These are phyloP conservation scores for Plectropomus leopardus DNA, from an alignment of 2,113 vertebrate genomes.

Conservation along the genomic window DNA sequence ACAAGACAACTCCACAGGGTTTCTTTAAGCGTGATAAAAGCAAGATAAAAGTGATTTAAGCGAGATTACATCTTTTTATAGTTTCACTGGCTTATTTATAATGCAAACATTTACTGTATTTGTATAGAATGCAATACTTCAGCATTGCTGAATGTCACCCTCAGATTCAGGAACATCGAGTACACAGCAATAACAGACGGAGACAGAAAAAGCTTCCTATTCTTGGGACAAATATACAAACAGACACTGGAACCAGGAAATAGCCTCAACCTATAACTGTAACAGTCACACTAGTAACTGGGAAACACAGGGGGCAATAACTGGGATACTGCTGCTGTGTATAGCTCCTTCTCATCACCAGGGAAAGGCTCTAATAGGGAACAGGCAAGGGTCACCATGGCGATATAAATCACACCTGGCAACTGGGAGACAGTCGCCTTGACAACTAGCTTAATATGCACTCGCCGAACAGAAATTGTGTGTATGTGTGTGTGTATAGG, in stretches of 20 bases:
- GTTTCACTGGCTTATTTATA: background rate
- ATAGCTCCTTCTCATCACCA: slow-evolving; percentile 51
- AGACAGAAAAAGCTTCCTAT: slow-evolving; percentile 12
- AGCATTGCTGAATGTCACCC: no score
- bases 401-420: slow-evolving; percentile 82
- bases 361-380: slow-evolving; percentile 71
- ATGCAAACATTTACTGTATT: background rate
- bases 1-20: background rate
- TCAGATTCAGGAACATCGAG: no score
- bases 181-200: background rate
- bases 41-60: slow-evolving; percentile 24
- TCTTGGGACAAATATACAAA: slow-evolving; percentile 17
- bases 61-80: slow-evolving; percentile 12
- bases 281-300: slow-evolving; percentile 45
- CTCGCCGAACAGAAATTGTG: slow-evolving; percentile 20
- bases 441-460: slow-evolving; percentile 76
- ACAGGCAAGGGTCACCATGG: slow-evolving; percentile 80
- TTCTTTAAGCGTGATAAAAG: background rate
- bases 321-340: slow-evolving; percentile 45
- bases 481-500: slow-evolving; percentile 50
- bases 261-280: slow-evolving; percentile 1
- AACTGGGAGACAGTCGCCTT: slow-evolving; percentile 79
- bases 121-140: background rate
- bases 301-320: slow-evolving; percentile 40
- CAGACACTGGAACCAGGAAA: background rate